phyloP scores from a whole-genome alignment of 2,797 vertebrate genomes.

The Crypturellus tataupa region DNA sequence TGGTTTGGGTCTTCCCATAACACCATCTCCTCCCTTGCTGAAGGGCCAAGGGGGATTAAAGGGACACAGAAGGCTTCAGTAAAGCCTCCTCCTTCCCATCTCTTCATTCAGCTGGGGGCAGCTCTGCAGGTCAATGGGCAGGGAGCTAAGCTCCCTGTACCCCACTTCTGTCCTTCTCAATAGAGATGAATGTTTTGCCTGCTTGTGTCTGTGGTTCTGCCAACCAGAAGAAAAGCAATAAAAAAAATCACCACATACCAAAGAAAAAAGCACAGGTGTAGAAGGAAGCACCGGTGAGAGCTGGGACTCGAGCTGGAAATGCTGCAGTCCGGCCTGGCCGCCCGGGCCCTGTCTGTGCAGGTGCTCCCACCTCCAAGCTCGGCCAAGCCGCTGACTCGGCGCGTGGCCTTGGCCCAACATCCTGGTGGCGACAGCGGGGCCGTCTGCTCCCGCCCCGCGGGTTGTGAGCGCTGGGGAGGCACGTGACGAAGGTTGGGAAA shows the following conservation, averaged over 20 bases:
- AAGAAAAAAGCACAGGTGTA: not conserved
- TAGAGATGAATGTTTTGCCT: fast-evolving
- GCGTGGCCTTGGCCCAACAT: not conserved
- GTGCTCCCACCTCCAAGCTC: not conserved
- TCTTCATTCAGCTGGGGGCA: not conserved
- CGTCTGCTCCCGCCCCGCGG: not conserved
- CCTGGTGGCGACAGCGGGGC: not conserved
- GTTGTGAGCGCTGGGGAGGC: fast-evolving
- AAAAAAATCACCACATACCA: not conserved
- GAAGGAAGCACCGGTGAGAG: not conserved
- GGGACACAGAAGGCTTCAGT: not conserved
- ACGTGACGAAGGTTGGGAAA: not conserved
- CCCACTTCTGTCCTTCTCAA: not conserved
- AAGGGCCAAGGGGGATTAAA: not conserved
- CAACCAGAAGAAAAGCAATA: not conserved
- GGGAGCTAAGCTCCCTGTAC: not conserved
- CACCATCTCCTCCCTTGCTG: not conserved
- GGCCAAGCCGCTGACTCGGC: not conserved
- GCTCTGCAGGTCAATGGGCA: not conserved
- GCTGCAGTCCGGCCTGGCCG: not conserved
- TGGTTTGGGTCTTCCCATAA: not conserved
- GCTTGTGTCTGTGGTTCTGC: not conserved
- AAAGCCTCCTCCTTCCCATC: not conserved
- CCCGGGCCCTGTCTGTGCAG: fast-evolving
- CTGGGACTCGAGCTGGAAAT: not conserved